Conservation (phyloP, 2,888 invertebrate species). For the Stomorhina lunata region DNA sequence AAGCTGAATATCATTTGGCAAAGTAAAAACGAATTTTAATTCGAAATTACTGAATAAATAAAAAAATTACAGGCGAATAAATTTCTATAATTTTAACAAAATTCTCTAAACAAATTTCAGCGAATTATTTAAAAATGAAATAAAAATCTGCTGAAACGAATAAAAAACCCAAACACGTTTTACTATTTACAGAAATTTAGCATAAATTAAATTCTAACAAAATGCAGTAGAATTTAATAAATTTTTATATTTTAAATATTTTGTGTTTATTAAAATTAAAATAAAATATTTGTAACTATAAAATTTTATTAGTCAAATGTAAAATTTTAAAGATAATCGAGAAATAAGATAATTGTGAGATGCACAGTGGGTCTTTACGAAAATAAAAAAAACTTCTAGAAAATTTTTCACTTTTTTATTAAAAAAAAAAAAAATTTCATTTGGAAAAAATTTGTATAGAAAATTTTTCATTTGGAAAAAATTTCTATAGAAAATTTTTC, state of each 20-base stretch:
- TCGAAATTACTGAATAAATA: slow-evolving; percentile 32
- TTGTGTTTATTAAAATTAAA: too few relatives aligned
- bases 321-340: too few relatives aligned
- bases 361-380: too few relatives aligned
- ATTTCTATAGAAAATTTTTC: too few relatives aligned
- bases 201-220: slow-evolving; percentile 69
- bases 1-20: slow-evolving; percentile 48
- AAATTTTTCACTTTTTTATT: too few relatives aligned
- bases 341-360: too few relatives aligned
- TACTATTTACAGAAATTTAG: slow-evolving; percentile 65
- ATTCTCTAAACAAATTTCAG: slow-evolving; percentile 48
- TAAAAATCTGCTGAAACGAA: slow-evolving; percentile 9
- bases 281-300: too few relatives aligned
- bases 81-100: not conserved
- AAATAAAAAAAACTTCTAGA: too few relatives aligned
- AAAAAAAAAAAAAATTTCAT: too few relatives aligned
- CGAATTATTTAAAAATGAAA: slow-evolving; percentile 42
- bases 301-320: too few relatives aligned
- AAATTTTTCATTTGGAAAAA: too few relatives aligned
- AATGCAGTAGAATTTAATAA: slow-evolving; percentile 54
- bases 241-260: slow-evolving; percentile 11
- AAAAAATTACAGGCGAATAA: slow-evolving; percentile 26
- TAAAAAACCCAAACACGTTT: slow-evolving; percentile 56
- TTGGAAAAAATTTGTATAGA: too few relatives aligned
- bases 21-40: slow-evolving; percentile 46